These are phyloP conservation scores for Brachirus orientalis DNA, from an alignment of 2,113 vertebrate species.

Conservation along the genomic window DNA sequence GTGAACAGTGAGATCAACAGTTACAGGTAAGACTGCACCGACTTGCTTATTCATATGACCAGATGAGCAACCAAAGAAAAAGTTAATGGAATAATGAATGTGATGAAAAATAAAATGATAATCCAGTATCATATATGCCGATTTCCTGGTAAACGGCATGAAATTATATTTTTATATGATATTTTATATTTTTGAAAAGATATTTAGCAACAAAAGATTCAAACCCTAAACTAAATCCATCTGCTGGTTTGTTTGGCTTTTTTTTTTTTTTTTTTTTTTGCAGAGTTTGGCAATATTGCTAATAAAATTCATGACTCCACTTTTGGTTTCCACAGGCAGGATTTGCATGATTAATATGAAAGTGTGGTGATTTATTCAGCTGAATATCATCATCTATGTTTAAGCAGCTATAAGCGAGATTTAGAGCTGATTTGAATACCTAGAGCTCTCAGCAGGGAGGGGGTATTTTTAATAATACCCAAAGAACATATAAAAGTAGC, in stretches of 20 bases:
- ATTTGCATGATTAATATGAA: conserved; percentile 10
- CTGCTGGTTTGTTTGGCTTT: too few species aligned
- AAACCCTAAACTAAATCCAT: too few species aligned
- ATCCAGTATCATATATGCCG: too few species aligned
- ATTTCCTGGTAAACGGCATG: too few species aligned
- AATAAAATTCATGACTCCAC: conserved; percentile 20
- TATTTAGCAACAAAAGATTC: too few species aligned
- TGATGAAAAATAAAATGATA: too few species aligned
- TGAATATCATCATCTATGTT: neutral
- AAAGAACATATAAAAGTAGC: neutral
- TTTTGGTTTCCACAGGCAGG: neutral
- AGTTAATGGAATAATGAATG: too few species aligned
- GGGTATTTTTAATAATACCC: neutral
- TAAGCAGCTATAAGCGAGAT: neutral
- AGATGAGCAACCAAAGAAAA: too few species aligned
- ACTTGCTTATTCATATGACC: neutral
- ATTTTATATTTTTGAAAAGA: too few species aligned
- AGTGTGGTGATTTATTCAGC: neutral
- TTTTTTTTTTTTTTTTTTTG: too few species aligned
- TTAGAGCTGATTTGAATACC: neutral
- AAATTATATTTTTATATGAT: too few species aligned
- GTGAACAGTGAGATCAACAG: neutral
- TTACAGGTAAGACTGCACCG: conserved; percentile 49
- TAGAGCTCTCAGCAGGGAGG: neutral
- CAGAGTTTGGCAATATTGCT: conserved; percentile 21